Percentiles rank a stretch among this genome's conserved stretches.
These are phyloP conservation scores for Drosophila elegans DNA, from an alignment of 1,140 invertebrate genomes.

Conservation along the genomic window DNA sequence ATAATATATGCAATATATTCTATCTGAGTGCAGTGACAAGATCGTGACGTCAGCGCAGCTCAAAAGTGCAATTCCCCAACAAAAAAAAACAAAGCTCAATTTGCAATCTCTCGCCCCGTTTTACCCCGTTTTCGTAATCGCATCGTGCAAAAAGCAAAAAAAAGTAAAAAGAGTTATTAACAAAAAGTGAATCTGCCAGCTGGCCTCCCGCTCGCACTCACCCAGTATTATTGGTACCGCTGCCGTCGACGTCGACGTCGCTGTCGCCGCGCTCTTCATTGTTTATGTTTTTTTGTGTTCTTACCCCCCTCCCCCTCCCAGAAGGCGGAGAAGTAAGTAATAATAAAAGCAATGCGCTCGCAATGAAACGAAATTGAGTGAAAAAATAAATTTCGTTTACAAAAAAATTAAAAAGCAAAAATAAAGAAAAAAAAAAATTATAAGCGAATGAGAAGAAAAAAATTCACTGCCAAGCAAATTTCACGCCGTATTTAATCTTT, in stretches of 20 bases:
- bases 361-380: conserved; percentile 78
- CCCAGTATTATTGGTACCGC: conserved; percentile 33
- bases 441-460: conserved; percentile 49
- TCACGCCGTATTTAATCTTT: conserved; percentile 82
- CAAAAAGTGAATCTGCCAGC: conserved; percentile 73
- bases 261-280: conserved; percentile 64
- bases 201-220: conserved; percentile 62
- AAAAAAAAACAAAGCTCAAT: conserved; percentile 57
- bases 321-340: conserved; percentile 64
- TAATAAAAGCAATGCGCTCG: conserved; percentile 73
- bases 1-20: conserved; percentile 19
- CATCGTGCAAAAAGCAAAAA: conserved; percentile 53
- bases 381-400: conserved; percentile 82
- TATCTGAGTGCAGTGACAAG: conserved; percentile 57
- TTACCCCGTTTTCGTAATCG: conserved; percentile 72
- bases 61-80: conserved; percentile 33
- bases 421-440: conserved; percentile 18
- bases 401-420: conserved; percentile 33
- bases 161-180: conserved; percentile 14
- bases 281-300: conserved; percentile 81
- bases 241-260: conserved; percentile 37
- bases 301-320: conserved; percentile 20
- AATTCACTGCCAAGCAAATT: conserved; percentile 75
- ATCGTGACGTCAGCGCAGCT: conserved; percentile 34
- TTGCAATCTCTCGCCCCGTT: conserved; percentile 50